Evolutionary conservation across 1,140 invertebrate genomes (phyloP), one percentile per base, ranked within the genome.

Genomic region (Papilio xuthus): DNA sequence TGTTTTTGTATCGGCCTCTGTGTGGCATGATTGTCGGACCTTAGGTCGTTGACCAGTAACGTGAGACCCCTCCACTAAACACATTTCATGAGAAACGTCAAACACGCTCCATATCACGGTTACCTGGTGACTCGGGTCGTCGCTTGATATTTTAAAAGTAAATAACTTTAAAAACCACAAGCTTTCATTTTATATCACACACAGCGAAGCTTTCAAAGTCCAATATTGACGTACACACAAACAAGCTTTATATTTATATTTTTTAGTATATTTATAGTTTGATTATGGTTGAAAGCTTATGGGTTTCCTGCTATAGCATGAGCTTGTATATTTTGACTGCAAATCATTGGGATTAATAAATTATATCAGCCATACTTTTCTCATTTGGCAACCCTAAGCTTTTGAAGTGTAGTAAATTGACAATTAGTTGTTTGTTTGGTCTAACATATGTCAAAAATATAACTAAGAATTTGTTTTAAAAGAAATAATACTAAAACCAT

Each of bases 181-280:
- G 91, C 91, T 91, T 92, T 92, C 89, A 90, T 87, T 81, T 83
- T 76, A 69, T 83, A 47, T 79, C 78, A 78, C 75, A 69, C 82
- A 85, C 85, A 83, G 81, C 82, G 84, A 78, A 81, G 84, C 87
- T 89, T 90, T 83, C 79, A 87, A 88, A 88, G 92, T 93, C 92
- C 92, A 92, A 91, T 93, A 93, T 93, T 93, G 92, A 92, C 86
- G 81, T 84, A 84, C 78, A 82, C 71, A 83, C 80, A 77, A 81
- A 78, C 80, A 81, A 67, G 84, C 81, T 85, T 83, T 83, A 70
- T 85, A 79, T 84, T 63, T 85, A 83, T 37, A 37, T 37, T 37
- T 37, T 80, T 78, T 83, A 82, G 81, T 82, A 79, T 82, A 79
- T 80, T 79, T 78, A 78, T 77, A 20, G 41, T 78, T 80, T 53